phyloP scores from a whole-genome alignment of 2,888 invertebrate species.

The Agonopterix alstromeriana region DNA sequence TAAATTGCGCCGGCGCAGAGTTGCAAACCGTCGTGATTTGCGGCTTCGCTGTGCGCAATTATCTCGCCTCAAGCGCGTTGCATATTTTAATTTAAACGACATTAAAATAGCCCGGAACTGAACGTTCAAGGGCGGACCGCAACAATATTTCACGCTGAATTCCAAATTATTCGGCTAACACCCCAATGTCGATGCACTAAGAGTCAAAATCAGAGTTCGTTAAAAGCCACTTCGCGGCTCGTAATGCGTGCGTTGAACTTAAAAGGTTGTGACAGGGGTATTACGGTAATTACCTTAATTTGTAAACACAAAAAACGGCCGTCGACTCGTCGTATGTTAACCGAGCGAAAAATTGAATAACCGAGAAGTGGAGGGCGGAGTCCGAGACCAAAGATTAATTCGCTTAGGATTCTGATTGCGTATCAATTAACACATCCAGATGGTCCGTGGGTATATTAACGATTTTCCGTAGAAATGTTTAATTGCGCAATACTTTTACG shows the following conservation, averaged over 20 bases:
- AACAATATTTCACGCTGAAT: slow-evolving; percentile 50
- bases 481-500: slow-evolving; percentile 31
- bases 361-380: slow-evolving; percentile 19
- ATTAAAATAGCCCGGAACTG: slow-evolving; percentile 65
- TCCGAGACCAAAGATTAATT: slow-evolving; percentile 24
- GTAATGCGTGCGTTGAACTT: slow-evolving; percentile 66
- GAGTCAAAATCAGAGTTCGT: slow-evolving; percentile 30
- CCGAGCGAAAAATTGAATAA: slow-evolving; percentile 48
- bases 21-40: slow-evolving; percentile 34
- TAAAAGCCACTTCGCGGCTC: slow-evolving; percentile 24
- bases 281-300: slow-evolving; percentile 71
- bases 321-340: slow-evolving; percentile 43
- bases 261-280: slow-evolving; percentile 70
- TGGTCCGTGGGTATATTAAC: slow-evolving; percentile 34
- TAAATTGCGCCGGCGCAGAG: slow-evolving; percentile 12
- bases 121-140: slow-evolving; percentile 48
- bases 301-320: slow-evolving; percentile 66
- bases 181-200: slow-evolving; percentile 40
- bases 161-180: slow-evolving; percentile 37
- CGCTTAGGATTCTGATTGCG: slow-evolving; percentile 32
- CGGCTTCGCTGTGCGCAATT: slow-evolving; percentile 37
- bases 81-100: slow-evolving; percentile 60
- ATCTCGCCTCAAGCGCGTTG: slow-evolving; percentile 35
- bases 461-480: slow-evolving; percentile 39
- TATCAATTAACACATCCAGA: slow-evolving; percentile 32